These are phyloP conservation scores for Plebejus argus DNA, from an alignment of 2,888 invertebrate species.

Conservation along the genomic window DNA sequence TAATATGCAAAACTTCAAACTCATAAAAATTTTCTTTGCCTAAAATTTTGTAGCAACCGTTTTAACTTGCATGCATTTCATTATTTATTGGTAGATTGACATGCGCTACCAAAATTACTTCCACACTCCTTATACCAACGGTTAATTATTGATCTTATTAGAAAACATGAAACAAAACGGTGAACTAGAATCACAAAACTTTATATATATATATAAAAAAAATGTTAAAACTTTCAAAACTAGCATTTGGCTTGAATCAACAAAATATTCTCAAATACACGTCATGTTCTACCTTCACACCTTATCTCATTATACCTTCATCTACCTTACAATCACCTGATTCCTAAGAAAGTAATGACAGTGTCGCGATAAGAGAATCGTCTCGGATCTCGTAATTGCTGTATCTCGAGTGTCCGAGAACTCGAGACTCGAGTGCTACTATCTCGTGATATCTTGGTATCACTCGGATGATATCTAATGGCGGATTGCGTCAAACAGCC, in stretches of 20 bases:
- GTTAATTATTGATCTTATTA: not conserved
- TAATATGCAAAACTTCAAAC: no score
- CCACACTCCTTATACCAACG: not conserved
- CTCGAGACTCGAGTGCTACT: slow-evolving; percentile 29
- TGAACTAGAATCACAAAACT: not conserved
- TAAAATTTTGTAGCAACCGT: no score
- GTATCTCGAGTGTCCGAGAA: slow-evolving; percentile 38
- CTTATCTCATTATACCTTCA: no score
- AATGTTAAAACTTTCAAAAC: no score
- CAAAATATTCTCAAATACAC: not conserved
- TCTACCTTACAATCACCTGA: no score
- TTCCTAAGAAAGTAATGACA: slow-evolving; percentile 26
- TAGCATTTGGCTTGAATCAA: no score
- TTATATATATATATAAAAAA: not conserved
- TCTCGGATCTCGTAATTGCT: slow-evolving; percentile 43
- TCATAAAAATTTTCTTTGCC: no score
- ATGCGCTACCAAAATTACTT: no score
- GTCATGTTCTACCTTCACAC: no score
- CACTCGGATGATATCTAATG: slow-evolving; percentile 25
- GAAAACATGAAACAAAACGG: not conserved
- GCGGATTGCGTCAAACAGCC: slow-evolving; percentile 36
- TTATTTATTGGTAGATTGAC: no score
- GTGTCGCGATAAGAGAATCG: slow-evolving; percentile 39
- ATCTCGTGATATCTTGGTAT: slow-evolving; percentile 28
- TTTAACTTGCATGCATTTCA: no score